Evolutionary conservation across 2,888 invertebrate genomes (phyloP).

Genomic region (Mystacides longicornis): DNA sequence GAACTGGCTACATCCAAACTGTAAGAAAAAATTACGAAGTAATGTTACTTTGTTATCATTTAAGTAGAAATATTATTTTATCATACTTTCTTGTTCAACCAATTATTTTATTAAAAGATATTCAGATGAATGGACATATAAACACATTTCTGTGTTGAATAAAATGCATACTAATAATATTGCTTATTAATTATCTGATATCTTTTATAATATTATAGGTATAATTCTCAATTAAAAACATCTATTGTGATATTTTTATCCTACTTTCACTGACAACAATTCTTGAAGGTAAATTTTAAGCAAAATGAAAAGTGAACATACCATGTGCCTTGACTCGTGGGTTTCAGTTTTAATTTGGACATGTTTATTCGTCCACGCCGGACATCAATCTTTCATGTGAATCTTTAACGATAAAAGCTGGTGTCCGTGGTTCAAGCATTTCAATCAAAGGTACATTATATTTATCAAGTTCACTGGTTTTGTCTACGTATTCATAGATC

Average conservation of each 20-base stretch:
- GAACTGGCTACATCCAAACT: background rate
- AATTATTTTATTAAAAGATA: too few species aligned
- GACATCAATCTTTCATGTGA: background rate
- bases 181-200: too few species aligned
- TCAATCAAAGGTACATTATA: background rate
- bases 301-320: background rate
- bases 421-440: background rate
- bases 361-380: background rate
- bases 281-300: background rate
- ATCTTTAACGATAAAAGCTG: background rate
- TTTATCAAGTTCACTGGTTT: background rate
- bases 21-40: background rate
- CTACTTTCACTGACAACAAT: too few species aligned
- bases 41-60: too few species aligned
- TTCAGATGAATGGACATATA: too few species aligned
- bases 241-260: too few species aligned
- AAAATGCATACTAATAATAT: too few species aligned
- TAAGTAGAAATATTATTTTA: too few species aligned
- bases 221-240: too few species aligned
- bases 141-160: too few species aligned
- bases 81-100: too few species aligned
- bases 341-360: slow-evolving; percentile 10
- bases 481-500: background rate
- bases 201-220: too few species aligned
- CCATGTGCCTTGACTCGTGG: background rate